Evolutionary conservation across 2,888 invertebrate species (phyloP), one percentile per base, ranked within the genome.

Genomic region (Acronicta psi): DNA sequence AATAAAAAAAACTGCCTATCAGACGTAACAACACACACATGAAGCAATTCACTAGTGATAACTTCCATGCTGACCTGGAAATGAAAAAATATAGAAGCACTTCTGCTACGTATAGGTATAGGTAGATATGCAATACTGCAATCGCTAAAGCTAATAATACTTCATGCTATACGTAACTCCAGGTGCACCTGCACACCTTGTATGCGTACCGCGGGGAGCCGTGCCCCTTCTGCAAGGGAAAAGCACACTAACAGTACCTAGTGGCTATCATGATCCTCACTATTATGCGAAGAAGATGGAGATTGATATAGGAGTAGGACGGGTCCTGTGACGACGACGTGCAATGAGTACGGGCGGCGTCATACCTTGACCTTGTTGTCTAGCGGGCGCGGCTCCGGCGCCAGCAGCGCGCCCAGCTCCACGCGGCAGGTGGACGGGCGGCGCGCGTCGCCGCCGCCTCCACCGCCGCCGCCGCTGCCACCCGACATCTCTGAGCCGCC

Each of bases 341-440:
- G 31, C 56, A 36, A 40, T 25, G 44, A 14, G 52, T 2, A 49
- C 18, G 23, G 29, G 41, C 44, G 53, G 44, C 20, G 40, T 47
- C 94, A 84, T 92, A 96, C 97, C 95, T 97, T 97, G 83, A 97
- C 96, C 93, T 96, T 97, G 87, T 96, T 96, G 92, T 96, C 96
- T 80, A 94, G 95, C 74, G 94, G 94, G 75, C 96, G 96, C 87
- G 96, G 96, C 87, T 96, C 96, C 76, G 96, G 92, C 84, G 95
- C 95, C 85, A 95, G 94, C 81, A 95, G 94, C 84, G 95, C 91
- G 77, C 96, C 96, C 88, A 96, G 95, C 88, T 96, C 96, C 77
- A 94, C 92, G 88, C 93, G 90, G 85, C 94, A 91, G 78, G 93
- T 92, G 90, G 93, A 90, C 81, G 91, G 86, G 78, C 92, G 91